Percentiles rank a stretch among this genome's conserved stretches.
These are phyloP conservation scores for Drosophila putrida DNA, from an alignment of 2,888 invertebrate genomes.

Conservation along the genomic window DNA sequence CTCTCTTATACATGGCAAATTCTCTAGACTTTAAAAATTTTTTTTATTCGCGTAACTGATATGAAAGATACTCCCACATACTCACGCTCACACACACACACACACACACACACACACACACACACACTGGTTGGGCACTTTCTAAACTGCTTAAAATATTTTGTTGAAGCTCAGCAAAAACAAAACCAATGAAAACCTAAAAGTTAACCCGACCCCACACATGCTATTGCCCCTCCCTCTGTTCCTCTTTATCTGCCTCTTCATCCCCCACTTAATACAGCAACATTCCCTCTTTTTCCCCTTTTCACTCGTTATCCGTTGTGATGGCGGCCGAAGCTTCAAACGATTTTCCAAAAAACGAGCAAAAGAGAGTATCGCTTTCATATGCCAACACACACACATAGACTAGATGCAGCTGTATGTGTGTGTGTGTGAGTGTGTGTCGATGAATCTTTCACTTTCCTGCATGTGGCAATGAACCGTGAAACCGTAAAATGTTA, in stretches of 20 bases:
- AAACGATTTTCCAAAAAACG: conserved; percentile 65
- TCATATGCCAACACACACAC: conserved; percentile 46
- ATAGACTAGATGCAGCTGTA: conserved; percentile 17
- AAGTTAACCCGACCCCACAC: conserved; percentile 50
- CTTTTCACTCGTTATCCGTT: background rate
- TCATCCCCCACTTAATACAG: conserved; percentile 1
- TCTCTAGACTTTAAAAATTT: conserved; percentile 34
- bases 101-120: conserved; percentile 4
- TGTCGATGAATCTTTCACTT: conserved; percentile 71
- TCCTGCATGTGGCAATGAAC: conserved; percentile 80
- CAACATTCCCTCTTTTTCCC: background rate
- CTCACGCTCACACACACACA: conserved; percentile 25
- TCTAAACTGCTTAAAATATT: conserved; percentile 79
- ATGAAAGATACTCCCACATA: conserved; percentile 45
- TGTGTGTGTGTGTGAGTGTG: conserved; percentile 16
- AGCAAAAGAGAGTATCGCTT: conserved; percentile 64
- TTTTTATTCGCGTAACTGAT: conserved; percentile 48
- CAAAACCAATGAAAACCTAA: conserved; percentile 63
- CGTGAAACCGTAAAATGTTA: conserved; percentile 83
- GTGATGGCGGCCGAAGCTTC: conserved; percentile 39
- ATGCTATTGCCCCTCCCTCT: background rate
- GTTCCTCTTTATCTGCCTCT: background rate
- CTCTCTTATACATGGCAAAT: conserved; percentile 24
- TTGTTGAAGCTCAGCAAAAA: conserved; percentile 69
- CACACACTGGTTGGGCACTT: conserved; percentile 48